Conservation (phyloP, 2,113 vertebrate genomes). For the Petaurus breviceps region DNA sequence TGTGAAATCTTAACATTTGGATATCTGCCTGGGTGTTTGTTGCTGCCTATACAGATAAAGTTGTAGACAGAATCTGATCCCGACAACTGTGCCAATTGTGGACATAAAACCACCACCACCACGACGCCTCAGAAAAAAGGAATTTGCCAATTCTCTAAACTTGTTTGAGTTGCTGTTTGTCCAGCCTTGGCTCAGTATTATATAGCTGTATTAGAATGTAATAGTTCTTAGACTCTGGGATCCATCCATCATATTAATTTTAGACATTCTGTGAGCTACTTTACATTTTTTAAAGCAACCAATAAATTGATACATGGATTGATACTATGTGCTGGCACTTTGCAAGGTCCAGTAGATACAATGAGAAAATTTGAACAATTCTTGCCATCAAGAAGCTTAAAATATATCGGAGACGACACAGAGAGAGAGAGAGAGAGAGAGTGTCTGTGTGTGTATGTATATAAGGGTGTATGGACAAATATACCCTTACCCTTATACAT, state of each 20-base stretch:
- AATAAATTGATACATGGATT: neutral
- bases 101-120: neutral
- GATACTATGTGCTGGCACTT: neutral
- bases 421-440: too few species aligned
- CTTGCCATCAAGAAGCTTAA: neutral
- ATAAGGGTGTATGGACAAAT: too few species aligned
- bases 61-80: neutral
- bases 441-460: too few species aligned
- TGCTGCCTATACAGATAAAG: neutral
- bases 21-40: neutral
- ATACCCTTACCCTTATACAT: too few species aligned
- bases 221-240: neutral
- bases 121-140: neutral
- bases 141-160: neutral
- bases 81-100: neutral
- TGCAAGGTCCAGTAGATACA: neutral
- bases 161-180: neutral
- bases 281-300: neutral
- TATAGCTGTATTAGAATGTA: neutral
- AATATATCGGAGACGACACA: neutral
- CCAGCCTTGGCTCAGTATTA: neutral
- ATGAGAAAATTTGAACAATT: neutral
- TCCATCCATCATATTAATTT: neutral
- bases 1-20: neutral
- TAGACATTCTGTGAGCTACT: conserved; percentile 11